phyloP scores from a whole-genome alignment of 2,888 invertebrate species.

The Drosophila ustulata region DNA sequence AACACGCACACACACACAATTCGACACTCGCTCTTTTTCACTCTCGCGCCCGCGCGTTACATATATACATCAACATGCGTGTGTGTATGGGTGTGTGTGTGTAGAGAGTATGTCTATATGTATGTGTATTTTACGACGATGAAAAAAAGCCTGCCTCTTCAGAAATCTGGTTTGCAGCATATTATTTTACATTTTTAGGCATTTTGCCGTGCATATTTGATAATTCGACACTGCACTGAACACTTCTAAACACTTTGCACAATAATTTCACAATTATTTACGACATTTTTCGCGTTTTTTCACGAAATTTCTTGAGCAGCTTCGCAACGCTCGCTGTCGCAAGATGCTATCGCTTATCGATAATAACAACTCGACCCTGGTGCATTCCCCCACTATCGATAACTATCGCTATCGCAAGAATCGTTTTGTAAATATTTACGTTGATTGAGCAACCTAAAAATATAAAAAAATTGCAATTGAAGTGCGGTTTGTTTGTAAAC shows the following conservation, averaged over 20 bases:
- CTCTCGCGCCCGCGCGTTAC: slow-evolving; percentile 75
- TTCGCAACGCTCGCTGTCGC: slow-evolving; percentile 34
- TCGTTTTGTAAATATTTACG: background rate
- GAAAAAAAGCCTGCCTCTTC: slow-evolving; percentile 76
- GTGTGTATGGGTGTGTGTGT: slow-evolving; percentile 36
- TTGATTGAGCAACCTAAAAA: too few relatives aligned
- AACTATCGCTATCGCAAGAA: background rate
- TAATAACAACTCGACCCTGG: slow-evolving; percentile 18
- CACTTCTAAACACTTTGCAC: slow-evolving; percentile 58
- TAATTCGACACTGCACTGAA: slow-evolving; percentile 12
- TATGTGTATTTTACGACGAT: slow-evolving; percentile 70
- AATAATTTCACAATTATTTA: slow-evolving; percentile 62
- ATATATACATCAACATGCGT: slow-evolving; percentile 41
- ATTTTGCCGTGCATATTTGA: slow-evolving; percentile 40
- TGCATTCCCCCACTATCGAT: slow-evolving; percentile 11
- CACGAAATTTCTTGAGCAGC: slow-evolving; percentile 58
- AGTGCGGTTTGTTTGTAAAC: too few relatives aligned
- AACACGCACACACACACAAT: slow-evolving; percentile 37
- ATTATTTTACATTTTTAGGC: slow-evolving; percentile 57
- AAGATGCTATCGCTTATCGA: slow-evolving; percentile 30
- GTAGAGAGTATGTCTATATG: slow-evolving; percentile 60
- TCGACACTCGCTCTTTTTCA: slow-evolving; percentile 34
- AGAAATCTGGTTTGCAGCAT: slow-evolving; percentile 77
- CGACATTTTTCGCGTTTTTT: slow-evolving; percentile 62
- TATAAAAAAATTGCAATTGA: too few relatives aligned